Evolutionary conservation across 2,797 vertebrate genomes (phyloP).

Genomic region (Eulemur mongoz): DNA sequence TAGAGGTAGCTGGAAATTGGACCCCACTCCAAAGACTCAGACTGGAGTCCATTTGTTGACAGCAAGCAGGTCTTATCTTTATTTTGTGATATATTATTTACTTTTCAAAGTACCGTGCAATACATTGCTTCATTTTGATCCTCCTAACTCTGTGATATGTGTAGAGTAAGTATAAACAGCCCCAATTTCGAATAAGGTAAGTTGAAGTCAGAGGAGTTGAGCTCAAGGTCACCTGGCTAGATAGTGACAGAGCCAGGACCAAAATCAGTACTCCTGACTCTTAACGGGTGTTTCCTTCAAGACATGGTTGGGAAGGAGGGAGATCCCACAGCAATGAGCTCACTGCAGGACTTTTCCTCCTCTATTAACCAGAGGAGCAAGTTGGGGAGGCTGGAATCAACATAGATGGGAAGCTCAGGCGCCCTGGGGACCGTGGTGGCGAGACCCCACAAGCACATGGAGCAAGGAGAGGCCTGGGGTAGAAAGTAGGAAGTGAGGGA

Average conservation of each 20-base stretch:
- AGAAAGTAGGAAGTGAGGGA: constrained; percentile 49
- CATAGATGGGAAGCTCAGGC: neutral
- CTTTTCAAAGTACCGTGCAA: constrained; percentile 3
- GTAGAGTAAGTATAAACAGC: neutral
- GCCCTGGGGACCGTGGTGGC: neutral
- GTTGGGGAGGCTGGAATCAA: neutral
- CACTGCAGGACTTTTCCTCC: neutral
- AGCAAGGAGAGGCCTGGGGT: neutral
- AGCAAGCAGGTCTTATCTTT: neutral
- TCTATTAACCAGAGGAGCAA: neutral
- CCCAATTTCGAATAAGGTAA: neutral
- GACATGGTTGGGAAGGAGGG: neutral
- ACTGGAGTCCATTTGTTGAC: neutral
- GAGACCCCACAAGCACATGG: neutral
- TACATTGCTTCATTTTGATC: neutral
- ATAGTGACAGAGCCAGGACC: neutral
- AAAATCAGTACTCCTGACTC: neutral
- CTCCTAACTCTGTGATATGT: neutral
- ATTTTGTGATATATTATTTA: neutral
- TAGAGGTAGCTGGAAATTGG: neutral
- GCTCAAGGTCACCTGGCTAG: neutral
- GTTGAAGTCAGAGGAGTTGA: neutral
- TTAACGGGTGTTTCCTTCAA: neutral
- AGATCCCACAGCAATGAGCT: rapidly evolving
- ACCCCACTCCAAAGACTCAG: neutral